Evolutionary conservation across 2,888 invertebrate genomes (phyloP).

Genomic region (Drosophila meridionalis): DNA sequence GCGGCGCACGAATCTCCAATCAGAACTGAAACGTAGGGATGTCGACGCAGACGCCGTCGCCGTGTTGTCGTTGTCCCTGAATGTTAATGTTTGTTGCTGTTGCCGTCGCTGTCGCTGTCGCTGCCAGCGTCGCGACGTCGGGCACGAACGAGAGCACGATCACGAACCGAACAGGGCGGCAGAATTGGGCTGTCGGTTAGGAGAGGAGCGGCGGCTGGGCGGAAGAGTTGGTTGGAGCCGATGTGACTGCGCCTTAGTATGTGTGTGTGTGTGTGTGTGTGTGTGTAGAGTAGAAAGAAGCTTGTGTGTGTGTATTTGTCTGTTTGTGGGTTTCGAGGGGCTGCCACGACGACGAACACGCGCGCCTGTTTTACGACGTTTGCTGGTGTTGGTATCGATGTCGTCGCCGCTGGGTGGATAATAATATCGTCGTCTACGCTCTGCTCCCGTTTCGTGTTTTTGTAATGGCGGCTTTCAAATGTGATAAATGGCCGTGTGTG

Average conservation of each 20-base stretch:
- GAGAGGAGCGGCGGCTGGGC: slow-evolving; percentile 45
- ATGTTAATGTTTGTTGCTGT: slow-evolving; percentile 63
- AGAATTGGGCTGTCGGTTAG: slow-evolving; percentile 32
- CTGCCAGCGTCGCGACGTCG: slow-evolving; percentile 41
- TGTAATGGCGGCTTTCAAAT: slow-evolving; percentile 69
- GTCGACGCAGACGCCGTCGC: slow-evolving; percentile 73
- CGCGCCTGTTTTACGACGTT: slow-evolving; percentile 68
- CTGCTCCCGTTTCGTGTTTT: slow-evolving; percentile 66
- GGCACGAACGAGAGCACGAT: slow-evolving; percentile 64
- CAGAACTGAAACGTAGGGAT: slow-evolving; percentile 84
- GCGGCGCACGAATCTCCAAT: slow-evolving; percentile 83
- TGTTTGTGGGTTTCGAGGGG: slow-evolving; percentile 44
- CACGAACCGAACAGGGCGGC: slow-evolving; percentile 57
- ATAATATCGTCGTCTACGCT: slow-evolving; percentile 59
- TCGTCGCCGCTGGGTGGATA: slow-evolving; percentile 69
- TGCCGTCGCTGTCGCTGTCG: slow-evolving; percentile 37
- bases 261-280: slow-evolving; percentile 16
- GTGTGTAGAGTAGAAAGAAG: slow-evolving; percentile 4
- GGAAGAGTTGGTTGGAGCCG: slow-evolving; percentile 57
- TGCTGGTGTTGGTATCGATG: slow-evolving; percentile 63
- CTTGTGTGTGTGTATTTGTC: slow-evolving; percentile 7
- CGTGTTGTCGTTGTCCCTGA: slow-evolving; percentile 75
- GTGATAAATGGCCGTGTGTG: slow-evolving; percentile 54
- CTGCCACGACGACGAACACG: slow-evolving; percentile 71
- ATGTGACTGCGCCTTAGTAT: slow-evolving; percentile 39